phyloP scores from a whole-genome alignment of 1,140 invertebrate genomes.

The Rhysida immarginata region DNA sequence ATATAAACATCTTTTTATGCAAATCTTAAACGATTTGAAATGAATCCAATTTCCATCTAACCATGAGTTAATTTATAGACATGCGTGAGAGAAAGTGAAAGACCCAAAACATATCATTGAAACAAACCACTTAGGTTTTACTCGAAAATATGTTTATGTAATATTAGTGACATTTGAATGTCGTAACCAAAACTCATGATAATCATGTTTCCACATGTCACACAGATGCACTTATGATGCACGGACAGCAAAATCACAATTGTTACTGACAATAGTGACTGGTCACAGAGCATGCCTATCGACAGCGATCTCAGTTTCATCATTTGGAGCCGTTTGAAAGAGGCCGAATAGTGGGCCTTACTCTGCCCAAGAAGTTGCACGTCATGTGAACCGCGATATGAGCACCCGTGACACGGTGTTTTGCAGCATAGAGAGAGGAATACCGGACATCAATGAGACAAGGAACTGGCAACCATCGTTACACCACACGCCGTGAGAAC shows the following conservation, averaged over 20 bases:
- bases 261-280: background rate
- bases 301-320: background rate
- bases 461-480: background rate
- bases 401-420: background rate
- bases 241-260: background rate
- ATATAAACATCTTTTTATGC: no score
- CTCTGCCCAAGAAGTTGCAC: background rate
- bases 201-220: background rate
- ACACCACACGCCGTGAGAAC: background rate
- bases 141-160: background rate
- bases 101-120: background rate
- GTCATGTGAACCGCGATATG: background rate
- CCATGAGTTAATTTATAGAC: no score
- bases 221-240: background rate
- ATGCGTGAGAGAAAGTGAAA: background rate
- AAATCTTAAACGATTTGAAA: no score
- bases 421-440: background rate
- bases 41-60: no score
- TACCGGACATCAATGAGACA: background rate
- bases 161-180: background rate
- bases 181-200: background rate
- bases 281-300: background rate
- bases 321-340: background rate
- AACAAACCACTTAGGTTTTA: background rate
- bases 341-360: background rate